Conservation (phyloP, 2,797 vertebrate genomes). For the Kryptopterus vitreolus region DNA sequence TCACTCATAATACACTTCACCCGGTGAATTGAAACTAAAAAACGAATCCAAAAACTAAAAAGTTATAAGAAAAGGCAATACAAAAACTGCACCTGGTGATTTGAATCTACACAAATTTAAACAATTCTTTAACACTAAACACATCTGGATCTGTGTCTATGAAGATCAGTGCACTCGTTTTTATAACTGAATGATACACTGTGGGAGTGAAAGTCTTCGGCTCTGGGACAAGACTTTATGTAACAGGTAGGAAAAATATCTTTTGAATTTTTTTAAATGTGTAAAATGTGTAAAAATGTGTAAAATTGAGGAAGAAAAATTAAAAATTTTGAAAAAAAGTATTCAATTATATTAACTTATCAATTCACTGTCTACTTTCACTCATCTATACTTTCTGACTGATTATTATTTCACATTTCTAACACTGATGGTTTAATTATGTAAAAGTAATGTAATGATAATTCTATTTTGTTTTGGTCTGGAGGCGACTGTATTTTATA, state of each 20-base stretch:
- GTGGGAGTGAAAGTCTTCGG: constrained; percentile 53
- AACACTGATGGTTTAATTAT: background rate
- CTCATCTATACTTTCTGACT: background rate
- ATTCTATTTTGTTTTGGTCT: background rate
- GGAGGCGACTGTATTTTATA: background rate
- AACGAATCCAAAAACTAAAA: too few relatives aligned
- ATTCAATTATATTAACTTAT: too few relatives aligned
- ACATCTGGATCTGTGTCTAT: background rate
- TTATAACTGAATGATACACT: constrained; percentile 48
- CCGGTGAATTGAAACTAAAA: too few relatives aligned
- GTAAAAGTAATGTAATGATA: background rate
- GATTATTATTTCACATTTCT: background rate
- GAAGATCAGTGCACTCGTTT: constrained; percentile 27
- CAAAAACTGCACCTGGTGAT: too few relatives aligned
- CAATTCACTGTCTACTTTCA: background rate
- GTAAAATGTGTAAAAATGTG: background rate
- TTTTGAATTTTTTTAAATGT: background rate
- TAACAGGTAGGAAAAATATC: constrained; percentile 44
- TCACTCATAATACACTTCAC: too few relatives aligned
- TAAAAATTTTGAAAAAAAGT: too few relatives aligned
- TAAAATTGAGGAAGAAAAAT: background rate
- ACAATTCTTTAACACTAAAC: background rate
- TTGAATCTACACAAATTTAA: too few relatives aligned
- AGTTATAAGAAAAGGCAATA: too few relatives aligned
- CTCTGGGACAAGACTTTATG: constrained; percentile 49